Percentiles rank a stretch among this genome's conserved stretches.
These are phyloP conservation scores for Linurgus olivaceus DNA, from an alignment of 2,797 vertebrate species.

Conservation along the genomic window DNA sequence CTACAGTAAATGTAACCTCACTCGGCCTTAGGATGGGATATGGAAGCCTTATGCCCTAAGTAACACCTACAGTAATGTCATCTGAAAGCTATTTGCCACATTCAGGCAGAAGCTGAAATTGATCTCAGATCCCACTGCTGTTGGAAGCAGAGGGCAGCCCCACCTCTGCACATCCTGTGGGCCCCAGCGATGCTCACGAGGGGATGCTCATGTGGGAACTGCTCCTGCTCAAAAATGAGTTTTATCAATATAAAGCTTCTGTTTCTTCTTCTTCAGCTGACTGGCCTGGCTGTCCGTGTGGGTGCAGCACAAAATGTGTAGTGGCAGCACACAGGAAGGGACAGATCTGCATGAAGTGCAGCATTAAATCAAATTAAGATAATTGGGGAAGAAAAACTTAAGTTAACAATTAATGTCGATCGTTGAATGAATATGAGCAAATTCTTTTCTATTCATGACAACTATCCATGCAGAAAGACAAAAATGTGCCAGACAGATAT, in stretches of 20 bases:
- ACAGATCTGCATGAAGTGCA: background rate
- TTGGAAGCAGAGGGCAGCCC: background rate
- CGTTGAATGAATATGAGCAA: background rate
- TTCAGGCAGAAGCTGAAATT: background rate
- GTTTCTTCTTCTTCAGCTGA: background rate
- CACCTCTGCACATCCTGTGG: background rate
- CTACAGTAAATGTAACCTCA: background rate
- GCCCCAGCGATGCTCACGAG: background rate
- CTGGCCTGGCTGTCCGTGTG: background rate
- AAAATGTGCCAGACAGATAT: background rate
- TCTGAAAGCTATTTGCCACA: background rate
- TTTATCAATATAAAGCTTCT: background rate
- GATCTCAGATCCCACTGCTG: background rate
- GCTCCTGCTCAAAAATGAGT: background rate
- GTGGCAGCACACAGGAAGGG: background rate
- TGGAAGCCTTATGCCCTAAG: background rate
- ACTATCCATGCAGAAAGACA: background rate
- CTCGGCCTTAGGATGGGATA: background rate
- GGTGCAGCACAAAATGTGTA: background rate
- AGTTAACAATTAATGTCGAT: background rate
- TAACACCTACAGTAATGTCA: background rate
- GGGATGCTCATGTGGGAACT: background rate
- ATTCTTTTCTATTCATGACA: background rate
- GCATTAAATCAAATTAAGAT: background rate
- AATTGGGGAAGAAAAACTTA: background rate